Base-by-base conservation (phyloP, 2,113 vertebrate species). In the Camelus dromedarius region DNA sequence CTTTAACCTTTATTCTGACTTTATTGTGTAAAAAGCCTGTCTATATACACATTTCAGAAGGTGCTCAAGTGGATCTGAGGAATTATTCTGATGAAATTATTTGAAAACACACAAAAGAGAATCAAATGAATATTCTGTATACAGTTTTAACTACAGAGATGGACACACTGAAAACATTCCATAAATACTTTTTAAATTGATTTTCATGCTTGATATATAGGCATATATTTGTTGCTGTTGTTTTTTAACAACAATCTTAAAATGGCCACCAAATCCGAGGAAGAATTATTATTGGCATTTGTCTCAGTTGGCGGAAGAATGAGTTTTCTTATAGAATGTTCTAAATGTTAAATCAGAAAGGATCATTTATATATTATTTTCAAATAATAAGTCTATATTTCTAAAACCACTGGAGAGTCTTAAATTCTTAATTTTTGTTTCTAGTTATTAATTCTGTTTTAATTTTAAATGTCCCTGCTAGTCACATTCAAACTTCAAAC, bases 41-140 rank as follows among this genome's bases (percentile, higher is more conserved):
- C 32, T 72, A 32, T 42, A 75, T 48, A 72, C 18, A 89, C 54
- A 70, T 89, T 87, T 92, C 13, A 60, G 11, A 62, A 58, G 30
- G 19, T 56, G 4, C 50, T 82, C 20, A 76, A 42, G 10, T 69
- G 4, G 0, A 64, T 92, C 83, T 60, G 19, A 62, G 35, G 13
- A 79, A 58, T 72, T 64, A 20, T 81, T 95, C 89, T 92, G 22
- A 79, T 77, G 13, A 80, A 81, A 86, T 87, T 73, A 48, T 58
- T 75, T 1, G 46, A 89, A 89, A 96, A 38, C 38, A 67, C 58
- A 70, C 6, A n/a, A 84, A 72, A 42, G 6, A 67, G 2, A 75
- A 87, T 54, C 58, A 26, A 70, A 28, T 67, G 2, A 76, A 46
- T 46, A 35, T 6, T 64, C 28, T 58, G 12, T 50, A 38, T 20